Evolutionary conservation across 2,888 invertebrate species (phyloP).

Genomic region (Pharmacophagus antenor): DNA sequence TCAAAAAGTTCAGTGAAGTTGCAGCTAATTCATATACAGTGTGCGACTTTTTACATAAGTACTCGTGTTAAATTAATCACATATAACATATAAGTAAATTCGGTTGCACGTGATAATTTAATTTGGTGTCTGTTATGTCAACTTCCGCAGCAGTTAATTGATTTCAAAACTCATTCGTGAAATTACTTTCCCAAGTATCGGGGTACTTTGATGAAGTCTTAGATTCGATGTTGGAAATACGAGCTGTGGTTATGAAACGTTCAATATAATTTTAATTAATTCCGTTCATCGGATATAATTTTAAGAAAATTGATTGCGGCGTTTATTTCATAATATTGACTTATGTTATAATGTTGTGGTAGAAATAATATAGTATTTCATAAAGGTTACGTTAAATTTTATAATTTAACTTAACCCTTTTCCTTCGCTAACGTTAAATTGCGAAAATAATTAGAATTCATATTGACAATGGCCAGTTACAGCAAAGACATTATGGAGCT

Average conservation of each 20-base stretch:
- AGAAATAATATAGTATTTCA: not conserved
- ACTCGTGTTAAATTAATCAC: too few relatives aligned
- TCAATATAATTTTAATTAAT: slow-evolving; percentile 21
- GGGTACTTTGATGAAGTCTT: slow-evolving; percentile 17
- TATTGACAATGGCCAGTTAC: too few relatives aligned
- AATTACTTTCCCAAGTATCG: slow-evolving; percentile 13
- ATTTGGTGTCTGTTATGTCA: not conserved
- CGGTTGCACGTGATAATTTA: not conserved
- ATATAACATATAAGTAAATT: not conserved
- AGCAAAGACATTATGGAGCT: too few relatives aligned
- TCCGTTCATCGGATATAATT: slow-evolving; percentile 4
- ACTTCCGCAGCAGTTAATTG: slow-evolving; percentile 4
- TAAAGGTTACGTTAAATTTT: too few relatives aligned
- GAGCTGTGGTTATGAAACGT: slow-evolving; percentile 6
- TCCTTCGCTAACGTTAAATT: too few relatives aligned
- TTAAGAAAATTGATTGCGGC: slow-evolving; percentile 15
- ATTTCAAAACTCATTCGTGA: slow-evolving; percentile 8
- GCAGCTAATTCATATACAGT: too few relatives aligned
- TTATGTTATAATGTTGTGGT: not conserved
- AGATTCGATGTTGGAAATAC: slow-evolving; percentile 15
- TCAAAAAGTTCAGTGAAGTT: too few relatives aligned
- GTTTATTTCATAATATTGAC: slow-evolving; percentile 6
- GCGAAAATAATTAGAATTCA: too few relatives aligned
- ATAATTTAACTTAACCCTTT: too few relatives aligned
- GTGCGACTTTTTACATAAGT: too few relatives aligned